Evolutionary conservation across 1,140 invertebrate species (phyloP).

Genomic region (Ctenoplectra terminalis): DNA sequence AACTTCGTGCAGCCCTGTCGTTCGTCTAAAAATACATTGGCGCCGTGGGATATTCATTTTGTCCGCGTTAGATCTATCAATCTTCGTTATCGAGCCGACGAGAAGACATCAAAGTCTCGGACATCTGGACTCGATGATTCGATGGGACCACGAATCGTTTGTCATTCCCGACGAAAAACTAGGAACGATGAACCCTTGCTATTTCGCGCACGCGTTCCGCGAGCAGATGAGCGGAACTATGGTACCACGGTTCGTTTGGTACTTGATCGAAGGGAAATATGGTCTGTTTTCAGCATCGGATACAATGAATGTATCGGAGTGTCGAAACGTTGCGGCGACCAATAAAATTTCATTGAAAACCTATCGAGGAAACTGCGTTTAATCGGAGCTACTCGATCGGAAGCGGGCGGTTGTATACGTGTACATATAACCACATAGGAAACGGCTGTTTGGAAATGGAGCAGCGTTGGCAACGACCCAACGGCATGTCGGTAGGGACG

Average conservation of each 20-base stretch:
- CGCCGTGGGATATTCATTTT: background rate
- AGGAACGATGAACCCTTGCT: background rate
- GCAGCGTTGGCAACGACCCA: background rate
- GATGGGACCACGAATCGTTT: background rate
- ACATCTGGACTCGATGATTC: background rate
- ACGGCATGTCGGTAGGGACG: background rate
- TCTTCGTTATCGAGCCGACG: background rate
- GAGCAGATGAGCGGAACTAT: background rate
- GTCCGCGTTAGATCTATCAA: background rate
- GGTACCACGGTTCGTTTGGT: background rate
- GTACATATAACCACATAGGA: background rate
- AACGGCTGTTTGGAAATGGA: background rate
- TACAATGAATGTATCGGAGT: background rate
- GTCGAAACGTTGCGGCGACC: no score
- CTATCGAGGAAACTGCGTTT: background rate
- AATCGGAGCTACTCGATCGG: background rate
- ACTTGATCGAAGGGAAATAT: background rate
- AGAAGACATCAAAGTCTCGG: background rate
- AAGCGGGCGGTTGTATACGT: no score
- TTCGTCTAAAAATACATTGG: background rate
- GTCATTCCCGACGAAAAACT: background rate
- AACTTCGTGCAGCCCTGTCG: background rate
- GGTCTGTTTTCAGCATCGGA: background rate
- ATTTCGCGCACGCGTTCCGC: background rate
- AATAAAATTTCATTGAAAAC: background rate